A percentile compares a stretch with the other conserved stretches of the same genome.
Conservation (phyloP, 92 coral and sea anemone species). For the Actinernus sp. region DNA sequence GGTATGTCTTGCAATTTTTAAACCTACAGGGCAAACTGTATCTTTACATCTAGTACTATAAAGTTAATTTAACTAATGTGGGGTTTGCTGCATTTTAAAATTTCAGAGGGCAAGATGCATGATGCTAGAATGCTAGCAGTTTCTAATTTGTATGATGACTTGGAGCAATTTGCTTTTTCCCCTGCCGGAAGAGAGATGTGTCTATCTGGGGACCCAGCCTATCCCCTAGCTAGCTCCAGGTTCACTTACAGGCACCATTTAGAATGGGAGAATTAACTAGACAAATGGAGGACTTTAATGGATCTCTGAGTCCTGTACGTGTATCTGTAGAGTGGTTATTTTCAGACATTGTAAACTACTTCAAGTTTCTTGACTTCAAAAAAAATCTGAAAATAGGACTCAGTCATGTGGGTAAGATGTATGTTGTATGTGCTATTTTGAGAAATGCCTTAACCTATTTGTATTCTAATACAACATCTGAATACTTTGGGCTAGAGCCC, state of each 20-base stretch:
- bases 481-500: too few species aligned
- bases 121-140: constrained; percentile 49
- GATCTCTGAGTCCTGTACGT: constrained; percentile 15
- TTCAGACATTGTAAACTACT: neutral
- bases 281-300: constrained; percentile 12
- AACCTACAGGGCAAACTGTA: too few species aligned
- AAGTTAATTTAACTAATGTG: too few species aligned
- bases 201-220: constrained; percentile 40
- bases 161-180: constrained; percentile 25
- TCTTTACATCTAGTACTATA: too few species aligned
- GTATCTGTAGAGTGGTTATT: neutral
- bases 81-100: too few species aligned
- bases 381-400: too few species aligned
- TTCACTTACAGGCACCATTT: constrained; percentile 17
- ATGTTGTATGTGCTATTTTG: too few species aligned
- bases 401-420: too few species aligned
- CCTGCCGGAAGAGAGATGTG: constrained; percentile 40
- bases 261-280: constrained; percentile 3
- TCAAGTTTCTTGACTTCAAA: constrained; percentile 1
- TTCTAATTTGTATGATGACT: constrained; percentile 31
- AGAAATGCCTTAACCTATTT: too few species aligned
- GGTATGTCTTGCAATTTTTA: too few species aligned
- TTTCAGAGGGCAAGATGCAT: constrained; percentile 47
- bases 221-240: constrained; percentile 19
- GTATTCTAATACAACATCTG: too few species aligned